These are phyloP conservation scores for Aromia moschata DNA, from an alignment of 2,888 invertebrate species.

Conservation along the genomic window DNA sequence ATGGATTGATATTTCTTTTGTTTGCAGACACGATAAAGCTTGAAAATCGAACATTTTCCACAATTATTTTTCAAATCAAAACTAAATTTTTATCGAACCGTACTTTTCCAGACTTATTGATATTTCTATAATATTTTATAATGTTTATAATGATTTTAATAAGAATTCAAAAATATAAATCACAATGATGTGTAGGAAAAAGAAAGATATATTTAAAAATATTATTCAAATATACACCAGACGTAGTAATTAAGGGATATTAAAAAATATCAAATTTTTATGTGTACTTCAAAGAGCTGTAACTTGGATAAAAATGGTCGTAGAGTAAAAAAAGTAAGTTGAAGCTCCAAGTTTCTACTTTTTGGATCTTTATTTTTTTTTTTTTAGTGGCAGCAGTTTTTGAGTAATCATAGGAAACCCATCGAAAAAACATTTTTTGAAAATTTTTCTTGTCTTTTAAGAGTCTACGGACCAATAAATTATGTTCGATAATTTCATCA, in stretches of 20 bases:
- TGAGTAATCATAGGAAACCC: neutral
- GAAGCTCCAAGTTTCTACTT: neutral
- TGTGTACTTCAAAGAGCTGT: neutral
- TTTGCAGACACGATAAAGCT: no score
- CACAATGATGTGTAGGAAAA: no score
- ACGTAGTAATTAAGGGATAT: neutral
- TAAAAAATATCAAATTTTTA: neutral
- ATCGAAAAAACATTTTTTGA: neutral
- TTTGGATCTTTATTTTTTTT: neutral
- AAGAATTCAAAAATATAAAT: no score
- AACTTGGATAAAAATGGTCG: neutral
- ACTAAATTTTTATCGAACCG: no score
- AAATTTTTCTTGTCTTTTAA: neutral
- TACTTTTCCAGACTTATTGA: no score
- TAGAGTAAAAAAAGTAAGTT: neutral
- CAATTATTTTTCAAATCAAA: no score
- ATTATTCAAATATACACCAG: neutral
- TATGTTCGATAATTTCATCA: neutral
- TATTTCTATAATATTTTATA: no score
- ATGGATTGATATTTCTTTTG: no score
- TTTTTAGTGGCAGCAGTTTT: neutral
- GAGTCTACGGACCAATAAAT: neutral
- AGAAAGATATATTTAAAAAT: no score
- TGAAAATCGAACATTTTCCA: no score
- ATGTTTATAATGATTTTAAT: no score